Evolutionary conservation across 2,113 vertebrate genomes (phyloP).

Genomic region (Picathartes gymnocephalus): DNA sequence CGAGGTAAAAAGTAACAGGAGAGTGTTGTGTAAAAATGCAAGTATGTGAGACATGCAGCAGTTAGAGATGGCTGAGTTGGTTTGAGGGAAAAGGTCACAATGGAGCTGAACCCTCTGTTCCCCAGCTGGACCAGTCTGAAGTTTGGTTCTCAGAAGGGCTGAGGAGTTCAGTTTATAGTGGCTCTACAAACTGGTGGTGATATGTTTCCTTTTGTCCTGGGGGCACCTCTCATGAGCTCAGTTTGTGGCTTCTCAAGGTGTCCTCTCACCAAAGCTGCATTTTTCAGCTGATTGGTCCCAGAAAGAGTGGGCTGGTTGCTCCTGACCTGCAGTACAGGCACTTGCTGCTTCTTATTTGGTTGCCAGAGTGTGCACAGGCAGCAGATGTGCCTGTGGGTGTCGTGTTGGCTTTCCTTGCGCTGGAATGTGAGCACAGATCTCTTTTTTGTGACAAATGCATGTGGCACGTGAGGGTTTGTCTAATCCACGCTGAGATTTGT

Average conservation of each 20-base stretch:
- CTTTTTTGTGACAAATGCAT: neutral
- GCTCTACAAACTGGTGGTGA: neutral
- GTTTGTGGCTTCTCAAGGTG: neutral
- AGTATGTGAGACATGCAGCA: neutral
- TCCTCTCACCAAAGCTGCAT: accelerated
- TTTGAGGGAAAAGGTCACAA: conserved; percentile 35
- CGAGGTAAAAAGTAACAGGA: conserved; percentile 53
- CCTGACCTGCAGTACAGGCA: neutral
- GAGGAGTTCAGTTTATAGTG: neutral
- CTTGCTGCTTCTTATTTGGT: neutral
- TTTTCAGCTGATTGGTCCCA: neutral
- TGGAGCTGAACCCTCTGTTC: neutral
- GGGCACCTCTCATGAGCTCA: neutral
- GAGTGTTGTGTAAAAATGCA: conserved; percentile 3
- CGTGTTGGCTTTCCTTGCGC: neutral
- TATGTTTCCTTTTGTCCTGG: neutral
- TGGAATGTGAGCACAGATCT: neutral
- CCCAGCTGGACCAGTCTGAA: neutral
- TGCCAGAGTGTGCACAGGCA: neutral
- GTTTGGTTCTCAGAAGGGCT: neutral
- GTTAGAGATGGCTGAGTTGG: conserved; percentile 42
- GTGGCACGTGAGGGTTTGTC: neutral
- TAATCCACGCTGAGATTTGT: neutral
- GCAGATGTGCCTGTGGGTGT: neutral
- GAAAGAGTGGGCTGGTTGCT: neutral